These are phyloP conservation scores for Kryptolebias marmoratus DNA, from an alignment of 2,113 vertebrate genomes.

Conservation along the genomic window DNA sequence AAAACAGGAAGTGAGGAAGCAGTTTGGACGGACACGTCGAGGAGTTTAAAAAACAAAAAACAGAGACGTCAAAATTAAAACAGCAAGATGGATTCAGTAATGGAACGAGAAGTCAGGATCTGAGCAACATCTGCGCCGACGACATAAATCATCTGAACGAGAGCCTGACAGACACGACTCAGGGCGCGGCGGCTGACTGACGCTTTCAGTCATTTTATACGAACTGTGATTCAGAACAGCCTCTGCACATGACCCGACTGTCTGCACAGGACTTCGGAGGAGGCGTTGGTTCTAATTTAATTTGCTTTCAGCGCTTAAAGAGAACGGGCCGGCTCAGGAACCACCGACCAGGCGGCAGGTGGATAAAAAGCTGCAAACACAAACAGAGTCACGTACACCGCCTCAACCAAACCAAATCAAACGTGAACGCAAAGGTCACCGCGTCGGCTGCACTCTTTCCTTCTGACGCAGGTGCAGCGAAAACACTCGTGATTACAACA, in stretches of 20 bases:
- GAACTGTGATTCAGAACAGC: constrained; percentile 25
- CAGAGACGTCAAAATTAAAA: constrained; percentile 83
- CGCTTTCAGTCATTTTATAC: constrained; percentile 63
- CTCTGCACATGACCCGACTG: constrained; percentile 48
- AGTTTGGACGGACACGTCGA: constrained; percentile 65
- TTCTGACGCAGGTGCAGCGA: constrained; percentile 53
- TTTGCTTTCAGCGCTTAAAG: not conserved
- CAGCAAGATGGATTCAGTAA: constrained; percentile 83
- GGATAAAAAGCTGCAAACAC: constrained; percentile 2
- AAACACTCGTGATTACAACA: constrained; percentile 29
- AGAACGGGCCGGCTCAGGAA: not conserved
- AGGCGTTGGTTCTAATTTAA: constrained; percentile 8
- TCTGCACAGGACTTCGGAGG: not conserved
- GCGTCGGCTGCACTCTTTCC: constrained; percentile 38
- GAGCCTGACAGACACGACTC: constrained; percentile 75
- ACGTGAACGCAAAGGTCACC: constrained; percentile 55
- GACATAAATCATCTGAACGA: constrained; percentile 84
- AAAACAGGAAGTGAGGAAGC: constrained; percentile 45
- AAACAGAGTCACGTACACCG: not conserved
- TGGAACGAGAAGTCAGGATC: constrained; percentile 84
- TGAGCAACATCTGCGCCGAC: constrained; percentile 84
- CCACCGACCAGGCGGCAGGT: not conserved
- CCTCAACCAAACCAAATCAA: constrained; percentile 40
- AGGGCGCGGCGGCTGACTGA: constrained; percentile 60
- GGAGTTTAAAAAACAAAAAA: constrained; percentile 74